Evolutionary conservation across 2,113 vertebrate species (phyloP).

Genomic region (Lontra canadensis): DNA sequence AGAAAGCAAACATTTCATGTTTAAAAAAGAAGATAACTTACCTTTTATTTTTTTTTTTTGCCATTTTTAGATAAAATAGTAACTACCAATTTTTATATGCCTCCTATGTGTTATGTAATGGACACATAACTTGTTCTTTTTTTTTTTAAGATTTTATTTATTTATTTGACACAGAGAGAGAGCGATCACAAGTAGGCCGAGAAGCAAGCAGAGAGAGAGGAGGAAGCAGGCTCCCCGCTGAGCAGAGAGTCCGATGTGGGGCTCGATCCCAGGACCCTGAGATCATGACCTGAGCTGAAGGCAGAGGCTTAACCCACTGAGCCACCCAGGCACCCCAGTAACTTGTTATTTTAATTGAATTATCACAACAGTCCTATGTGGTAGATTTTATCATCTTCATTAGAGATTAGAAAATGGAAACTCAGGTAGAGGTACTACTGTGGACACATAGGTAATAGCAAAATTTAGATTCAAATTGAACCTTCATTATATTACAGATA

Average conservation of each 20-base stretch:
- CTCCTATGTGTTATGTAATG: background rate
- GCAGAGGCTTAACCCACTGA: too few species aligned
- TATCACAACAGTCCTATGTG: background rate
- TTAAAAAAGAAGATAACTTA: background rate
- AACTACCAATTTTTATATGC: background rate
- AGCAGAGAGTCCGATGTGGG: too few species aligned
- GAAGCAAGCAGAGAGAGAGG: too few species aligned
- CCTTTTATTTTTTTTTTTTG: background rate
- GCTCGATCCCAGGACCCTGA: too few species aligned
- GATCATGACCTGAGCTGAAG: too few species aligned
- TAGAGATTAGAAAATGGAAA: constrained; percentile 33
- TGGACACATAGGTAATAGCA: background rate
- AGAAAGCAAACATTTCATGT: constrained; percentile 15
- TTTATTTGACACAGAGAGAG: too few species aligned
- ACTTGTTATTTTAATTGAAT: constrained; percentile 6
- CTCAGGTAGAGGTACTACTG: background rate
- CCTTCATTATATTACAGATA: background rate
- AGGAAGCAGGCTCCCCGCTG: too few species aligned
- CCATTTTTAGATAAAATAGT: constrained; percentile 1
- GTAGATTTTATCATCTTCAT: background rate
- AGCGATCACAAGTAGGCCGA: too few species aligned
- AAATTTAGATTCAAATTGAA: constrained; percentile 3
- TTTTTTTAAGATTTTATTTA: too few species aligned
- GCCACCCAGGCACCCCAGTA: background rate
- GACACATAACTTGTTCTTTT: background rate